Conservation (phyloP, 2,888 invertebrate species). For the Chrysolina oricalcia region DNA sequence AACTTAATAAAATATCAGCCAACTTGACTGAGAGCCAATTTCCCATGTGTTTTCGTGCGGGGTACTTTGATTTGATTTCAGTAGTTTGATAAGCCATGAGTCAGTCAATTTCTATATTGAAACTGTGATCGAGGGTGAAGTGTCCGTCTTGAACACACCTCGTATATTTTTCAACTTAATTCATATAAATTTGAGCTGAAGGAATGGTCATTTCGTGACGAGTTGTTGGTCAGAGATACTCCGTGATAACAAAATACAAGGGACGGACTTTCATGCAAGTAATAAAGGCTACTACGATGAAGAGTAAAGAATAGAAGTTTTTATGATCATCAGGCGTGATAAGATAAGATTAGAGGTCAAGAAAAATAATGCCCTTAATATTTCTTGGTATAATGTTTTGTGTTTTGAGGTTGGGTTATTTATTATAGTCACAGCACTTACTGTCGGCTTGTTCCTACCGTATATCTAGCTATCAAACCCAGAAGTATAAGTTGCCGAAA, state of each 20-base stretch:
- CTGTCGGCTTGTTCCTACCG: neutral
- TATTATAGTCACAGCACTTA: neutral
- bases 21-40: too few species aligned
- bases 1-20: too few species aligned
- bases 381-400: constrained; percentile 9
- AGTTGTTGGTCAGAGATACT: constrained; percentile 57
- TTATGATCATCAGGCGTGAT: constrained; percentile 17
- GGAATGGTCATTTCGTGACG: constrained; percentile 60
- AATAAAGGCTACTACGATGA: constrained; percentile 41
- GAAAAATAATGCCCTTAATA: constrained; percentile 15
- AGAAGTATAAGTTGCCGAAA: too few species aligned
- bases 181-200: constrained; percentile 50
- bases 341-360: constrained; percentile 23
- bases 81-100: too few species aligned
- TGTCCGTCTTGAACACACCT: neutral
- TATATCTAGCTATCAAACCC: too few species aligned
- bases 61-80: too few species aligned
- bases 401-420: constrained; percentile 18
- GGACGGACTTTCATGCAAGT: constrained; percentile 54
- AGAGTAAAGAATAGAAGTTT: constrained; percentile 12
- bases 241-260: constrained; percentile 58
- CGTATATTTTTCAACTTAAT: neutral
- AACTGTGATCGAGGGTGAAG: neutral
- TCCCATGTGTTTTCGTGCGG: too few species aligned
- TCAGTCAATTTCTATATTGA: too few species aligned